Percentiles rank a stretch among this genome's conserved stretches.
Conservation (phyloP, 2,797 vertebrate genomes). For the Megaceryle alcyon region DNA sequence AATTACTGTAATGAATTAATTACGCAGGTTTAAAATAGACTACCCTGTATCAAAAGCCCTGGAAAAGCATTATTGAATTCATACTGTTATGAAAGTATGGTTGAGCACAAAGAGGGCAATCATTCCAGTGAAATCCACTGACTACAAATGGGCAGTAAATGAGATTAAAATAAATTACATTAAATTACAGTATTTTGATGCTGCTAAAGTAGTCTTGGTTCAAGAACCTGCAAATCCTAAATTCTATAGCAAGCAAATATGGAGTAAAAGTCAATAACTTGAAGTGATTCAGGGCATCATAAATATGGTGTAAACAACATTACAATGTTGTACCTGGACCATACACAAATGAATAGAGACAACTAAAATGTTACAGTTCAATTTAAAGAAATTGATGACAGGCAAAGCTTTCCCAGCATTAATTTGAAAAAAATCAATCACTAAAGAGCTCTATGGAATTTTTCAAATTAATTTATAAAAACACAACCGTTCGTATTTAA, state of each 20-base stretch:
- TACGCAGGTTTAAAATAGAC: background rate
- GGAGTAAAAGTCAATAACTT: background rate
- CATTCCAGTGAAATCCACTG: background rate
- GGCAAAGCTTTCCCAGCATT: background rate
- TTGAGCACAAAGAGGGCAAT: background rate
- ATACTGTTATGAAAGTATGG: background rate
- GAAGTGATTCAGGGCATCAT: background rate
- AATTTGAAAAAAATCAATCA: background rate
- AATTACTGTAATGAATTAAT: background rate
- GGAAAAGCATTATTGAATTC: background rate
- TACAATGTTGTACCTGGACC: background rate
- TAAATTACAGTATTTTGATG: background rate
- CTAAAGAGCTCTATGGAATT: background rate
- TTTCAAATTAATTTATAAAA: background rate
- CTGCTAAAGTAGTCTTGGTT: background rate
- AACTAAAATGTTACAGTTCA: background rate
- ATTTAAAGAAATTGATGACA: background rate
- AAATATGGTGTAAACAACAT: background rate
- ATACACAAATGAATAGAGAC: background rate
- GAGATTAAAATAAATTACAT: background rate
- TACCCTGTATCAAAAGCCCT: background rate
- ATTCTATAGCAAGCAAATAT: background rate
- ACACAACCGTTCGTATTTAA: background rate
- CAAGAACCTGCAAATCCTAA: background rate
- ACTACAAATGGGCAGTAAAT: background rate